Conservation (phyloP, 2,113 vertebrate genomes). For the Cynoglossus semilaevis region DNA sequence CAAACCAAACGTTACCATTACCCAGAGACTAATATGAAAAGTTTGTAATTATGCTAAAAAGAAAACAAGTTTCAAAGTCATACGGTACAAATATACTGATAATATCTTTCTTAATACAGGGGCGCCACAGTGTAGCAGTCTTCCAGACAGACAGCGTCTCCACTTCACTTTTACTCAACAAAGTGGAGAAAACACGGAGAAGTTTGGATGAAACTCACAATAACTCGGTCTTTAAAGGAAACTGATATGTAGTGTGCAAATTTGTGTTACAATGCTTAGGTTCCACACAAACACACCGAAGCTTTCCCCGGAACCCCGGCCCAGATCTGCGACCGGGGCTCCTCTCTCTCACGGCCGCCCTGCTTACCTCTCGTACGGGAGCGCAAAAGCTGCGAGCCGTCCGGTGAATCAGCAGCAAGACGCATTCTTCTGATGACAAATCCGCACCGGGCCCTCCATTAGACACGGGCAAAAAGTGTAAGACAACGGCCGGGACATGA, state of each 20-base stretch:
- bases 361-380: conserved; percentile 76
- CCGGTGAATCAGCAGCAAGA: conserved; percentile 60
- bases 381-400: conserved; percentile 60
- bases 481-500: conserved; percentile 37
- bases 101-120: conserved; percentile 18
- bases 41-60: background rate
- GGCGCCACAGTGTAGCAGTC: conserved; percentile 29
- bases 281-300: background rate
- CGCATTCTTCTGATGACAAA: conserved; percentile 71
- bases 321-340: conserved; percentile 11
- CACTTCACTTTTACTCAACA: conserved; percentile 4
- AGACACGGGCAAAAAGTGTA: conserved; percentile 67
- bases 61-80: background rate
- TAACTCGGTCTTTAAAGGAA: too few relatives aligned
- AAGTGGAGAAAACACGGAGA: conserved; percentile 19
- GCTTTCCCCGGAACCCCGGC: background rate
- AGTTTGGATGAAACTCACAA: background rate
- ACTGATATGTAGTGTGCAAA: too few relatives aligned
- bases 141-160: background rate
- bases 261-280: too few relatives aligned
- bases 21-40: too few relatives aligned
- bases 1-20: too few relatives aligned
- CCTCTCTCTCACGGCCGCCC: background rate
- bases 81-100: too few relatives aligned
- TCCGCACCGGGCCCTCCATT: conserved; percentile 82